A percentile compares a stretch with the other conserved stretches of the same genome.
phyloP scores from a whole-genome alignment of 2,113 vertebrate species.

The Puffinus mauretanicus region DNA sequence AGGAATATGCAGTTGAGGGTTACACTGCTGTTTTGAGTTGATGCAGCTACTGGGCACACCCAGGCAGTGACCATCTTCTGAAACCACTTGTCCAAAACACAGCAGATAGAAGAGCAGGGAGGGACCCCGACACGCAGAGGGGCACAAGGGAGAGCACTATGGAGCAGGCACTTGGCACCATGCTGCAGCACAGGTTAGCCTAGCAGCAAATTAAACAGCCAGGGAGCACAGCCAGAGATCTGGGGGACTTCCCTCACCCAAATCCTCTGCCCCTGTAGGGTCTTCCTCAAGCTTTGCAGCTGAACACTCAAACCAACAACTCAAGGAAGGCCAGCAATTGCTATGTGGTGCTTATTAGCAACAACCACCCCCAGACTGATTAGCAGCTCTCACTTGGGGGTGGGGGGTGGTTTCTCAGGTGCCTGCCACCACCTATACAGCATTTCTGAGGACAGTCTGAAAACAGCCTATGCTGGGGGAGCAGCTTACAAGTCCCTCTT shows the following conservation, averaged over 20 bases:
- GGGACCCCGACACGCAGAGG: accelerated
- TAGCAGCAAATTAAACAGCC: neutral
- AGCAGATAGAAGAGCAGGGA: neutral
- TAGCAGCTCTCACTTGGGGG: neutral
- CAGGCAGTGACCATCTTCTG: neutral
- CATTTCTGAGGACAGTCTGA: neutral
- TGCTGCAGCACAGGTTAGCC: neutral
- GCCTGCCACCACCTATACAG: neutral
- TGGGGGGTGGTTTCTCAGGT: neutral
- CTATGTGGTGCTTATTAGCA: neutral
- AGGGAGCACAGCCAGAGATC: neutral
- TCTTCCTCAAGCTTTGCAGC: neutral
- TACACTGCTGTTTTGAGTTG: neutral
- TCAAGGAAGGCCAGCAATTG: accelerated
- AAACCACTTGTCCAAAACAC: neutral
- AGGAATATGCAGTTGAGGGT: neutral
- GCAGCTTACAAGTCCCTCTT: neutral
- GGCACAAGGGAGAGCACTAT: neutral
- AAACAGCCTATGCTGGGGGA: neutral
- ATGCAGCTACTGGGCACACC: neutral
- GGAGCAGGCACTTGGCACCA: neutral
- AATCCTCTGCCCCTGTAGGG: neutral
- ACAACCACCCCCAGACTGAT: neutral
- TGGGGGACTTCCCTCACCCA: neutral
- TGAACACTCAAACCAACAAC: neutral